Percentiles rank a stretch among this genome's conserved stretches.
phyloP scores from a whole-genome alignment of 2,888 invertebrate genomes.

The Spilosoma lubricipeda region DNA sequence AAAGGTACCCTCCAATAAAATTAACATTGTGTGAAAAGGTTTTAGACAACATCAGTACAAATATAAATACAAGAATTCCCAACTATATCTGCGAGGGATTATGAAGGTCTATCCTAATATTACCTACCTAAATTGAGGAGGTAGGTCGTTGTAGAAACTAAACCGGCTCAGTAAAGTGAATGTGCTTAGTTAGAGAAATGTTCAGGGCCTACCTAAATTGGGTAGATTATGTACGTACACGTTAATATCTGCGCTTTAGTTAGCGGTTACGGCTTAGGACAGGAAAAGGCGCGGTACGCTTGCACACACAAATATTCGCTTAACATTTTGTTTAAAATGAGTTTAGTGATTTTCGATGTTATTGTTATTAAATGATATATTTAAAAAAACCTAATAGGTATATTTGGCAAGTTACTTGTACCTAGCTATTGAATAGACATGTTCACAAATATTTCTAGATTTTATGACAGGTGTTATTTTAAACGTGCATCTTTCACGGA shows the following conservation, averaged over 20 bases:
- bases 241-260: slow-evolving; percentile 47
- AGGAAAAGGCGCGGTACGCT: slow-evolving; percentile 41
- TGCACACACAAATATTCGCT: slow-evolving; percentile 31
- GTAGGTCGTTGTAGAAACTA: slow-evolving; percentile 44
- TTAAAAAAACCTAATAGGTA: too few species aligned
- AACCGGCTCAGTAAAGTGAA: slow-evolving; percentile 45
- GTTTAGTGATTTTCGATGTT: neutral
- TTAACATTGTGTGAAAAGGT: slow-evolving; percentile 37
- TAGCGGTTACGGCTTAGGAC: slow-evolving; percentile 42
- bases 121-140: slow-evolving; percentile 50
- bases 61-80: slow-evolving; percentile 44
- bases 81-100: slow-evolving; percentile 48
- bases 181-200: slow-evolving; percentile 51
- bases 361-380: neutral
- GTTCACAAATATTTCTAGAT: neutral
- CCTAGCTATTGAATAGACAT: neutral
- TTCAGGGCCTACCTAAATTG: slow-evolving; percentile 49
- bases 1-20: slow-evolving; percentile 31
- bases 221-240: slow-evolving; percentile 46
- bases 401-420: too few species aligned
- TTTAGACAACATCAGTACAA: slow-evolving; percentile 34
- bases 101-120: slow-evolving; percentile 50
- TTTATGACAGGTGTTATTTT: too few species aligned
- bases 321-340: neutral
- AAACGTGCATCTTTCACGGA: too few species aligned